A percentile compares a stretch with the other conserved stretches of the same genome.
Evolutionary conservation across 2,888 invertebrate genomes (phyloP).

Genomic region (Stratiomys singularior): DNA sequence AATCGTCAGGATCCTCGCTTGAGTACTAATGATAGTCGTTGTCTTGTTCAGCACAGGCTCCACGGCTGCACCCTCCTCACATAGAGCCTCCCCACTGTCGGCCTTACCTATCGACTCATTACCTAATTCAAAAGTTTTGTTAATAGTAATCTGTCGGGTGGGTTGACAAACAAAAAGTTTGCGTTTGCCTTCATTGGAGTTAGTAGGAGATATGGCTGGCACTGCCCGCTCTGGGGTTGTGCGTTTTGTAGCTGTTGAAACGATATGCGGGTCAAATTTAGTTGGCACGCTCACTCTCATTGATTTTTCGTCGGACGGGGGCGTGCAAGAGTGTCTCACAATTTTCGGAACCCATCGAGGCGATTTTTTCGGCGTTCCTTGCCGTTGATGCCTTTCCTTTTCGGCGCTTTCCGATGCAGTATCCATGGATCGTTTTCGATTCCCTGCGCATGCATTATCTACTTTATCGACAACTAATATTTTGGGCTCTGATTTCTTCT

Average conservation of each 20-base stretch:
- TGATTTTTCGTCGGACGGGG: not conserved
- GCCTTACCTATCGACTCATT: constrained; percentile 12
- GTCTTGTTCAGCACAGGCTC: constrained; percentile 57
- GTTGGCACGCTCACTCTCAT: too few relatives aligned
- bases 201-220: not conserved
- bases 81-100: not conserved
- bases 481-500: not conserved
- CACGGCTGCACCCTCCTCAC: not conserved
- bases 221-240: not conserved
- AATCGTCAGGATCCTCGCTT: constrained; percentile 57
- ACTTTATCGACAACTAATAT: not conserved
- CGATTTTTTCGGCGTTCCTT: not conserved
- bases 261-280: constrained; percentile 22
- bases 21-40: constrained; percentile 56
- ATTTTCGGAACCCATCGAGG: constrained; percentile 27
- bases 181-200: not conserved
- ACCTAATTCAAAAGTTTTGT: constrained; percentile 37
- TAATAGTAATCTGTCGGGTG: constrained; percentile 12
- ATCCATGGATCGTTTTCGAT: not conserved
- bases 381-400: not conserved
- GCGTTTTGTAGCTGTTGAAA: constrained; percentile 33
- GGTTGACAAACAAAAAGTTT: constrained; percentile 13
- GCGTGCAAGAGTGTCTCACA: not conserved
- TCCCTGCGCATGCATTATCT: not conserved
- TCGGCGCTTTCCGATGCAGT: not conserved